A percentile compares a stretch with the other conserved stretches of the same genome.
These are phyloP conservation scores for Hylaeus anthracinus DNA, from an alignment of 1,140 invertebrate species.

Conservation along the genomic window DNA sequence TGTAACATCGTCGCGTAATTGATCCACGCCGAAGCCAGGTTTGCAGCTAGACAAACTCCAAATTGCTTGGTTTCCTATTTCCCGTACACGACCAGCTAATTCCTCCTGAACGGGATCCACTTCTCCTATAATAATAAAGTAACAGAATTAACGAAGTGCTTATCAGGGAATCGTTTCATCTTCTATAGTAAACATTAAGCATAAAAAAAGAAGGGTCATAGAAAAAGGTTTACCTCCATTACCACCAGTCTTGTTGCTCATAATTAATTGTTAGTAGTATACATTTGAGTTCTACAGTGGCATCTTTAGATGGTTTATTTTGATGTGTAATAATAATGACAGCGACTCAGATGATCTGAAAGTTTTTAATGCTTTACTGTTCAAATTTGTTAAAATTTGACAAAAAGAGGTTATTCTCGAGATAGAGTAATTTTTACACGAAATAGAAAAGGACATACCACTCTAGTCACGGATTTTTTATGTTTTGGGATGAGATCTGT, in stretches of 20 bases:
- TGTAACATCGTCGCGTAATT: constrained; percentile 95
- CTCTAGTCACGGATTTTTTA: no score
- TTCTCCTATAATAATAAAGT: constrained; percentile 65
- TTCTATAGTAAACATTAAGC: no score
- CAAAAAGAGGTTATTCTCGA: no score
- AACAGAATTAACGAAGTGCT: background rate
- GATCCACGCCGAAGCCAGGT: constrained; percentile 98
- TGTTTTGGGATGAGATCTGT: no score
- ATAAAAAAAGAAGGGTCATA: background rate
- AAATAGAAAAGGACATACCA: no score
- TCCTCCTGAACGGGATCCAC: constrained; percentile 87
- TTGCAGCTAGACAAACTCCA: constrained; percentile 99
- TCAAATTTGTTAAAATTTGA: no score
- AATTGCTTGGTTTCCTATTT: constrained; percentile 97
- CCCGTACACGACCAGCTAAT: constrained; percentile 89
- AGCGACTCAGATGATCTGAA: no score
- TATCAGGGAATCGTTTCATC: background rate
- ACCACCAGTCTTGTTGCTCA: constrained; percentile 55
- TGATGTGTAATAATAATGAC: no score
- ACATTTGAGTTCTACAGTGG: no score
- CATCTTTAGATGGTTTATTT: no score
- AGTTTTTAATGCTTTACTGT: no score
- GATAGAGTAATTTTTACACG: no score
- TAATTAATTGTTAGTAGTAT: background rate
- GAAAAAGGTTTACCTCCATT: constrained; percentile 27